Evolutionary conservation across 2,797 vertebrate genomes (phyloP), one percentile per base, ranked within the genome.

Genomic region (Sebastolobus altivelis): DNA sequence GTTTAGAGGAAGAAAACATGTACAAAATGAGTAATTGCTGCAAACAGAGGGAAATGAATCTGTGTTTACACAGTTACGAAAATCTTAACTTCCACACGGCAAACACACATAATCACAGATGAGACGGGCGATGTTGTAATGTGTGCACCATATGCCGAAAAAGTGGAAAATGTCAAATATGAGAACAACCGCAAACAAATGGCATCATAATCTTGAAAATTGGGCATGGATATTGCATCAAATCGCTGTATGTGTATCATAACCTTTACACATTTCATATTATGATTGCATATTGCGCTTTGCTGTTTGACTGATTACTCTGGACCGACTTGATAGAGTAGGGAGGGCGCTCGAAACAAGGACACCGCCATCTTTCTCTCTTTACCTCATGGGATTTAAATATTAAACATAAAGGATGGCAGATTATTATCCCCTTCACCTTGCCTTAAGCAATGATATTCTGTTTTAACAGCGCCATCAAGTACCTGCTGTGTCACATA

Each of bases 361-460:
- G 95, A 92, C 95, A 92, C 85, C 49, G 8, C 80, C 88, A 91
- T 91, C 80, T 80, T 88, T 92, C 90, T 89, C 79, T 79, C 87
- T 92, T 94, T 72, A 87, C 96, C 89, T 80, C 85, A 54, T 89
- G 89, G 94, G 95, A 95, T 95, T 97, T 93, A 92, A 93, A 90
- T 97, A 96, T 97, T 97, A 97, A 97, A 96, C 92, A 95, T 96
- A 95, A 97, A 96, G 96, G 96, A 97, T 95, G 91, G 93, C 81
- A 93, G 88, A 94, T 96, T 94, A 97, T 96, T 97, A 95, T 94
- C 96, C 89, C 91, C 93, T 87, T 97, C 96, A 97, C 96, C 95
- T 98, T 97, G 95, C 97, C 97, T 96, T 92, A 96, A 97, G 96
- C 95, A 95, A 96, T 96, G 95, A 95, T 96, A 95, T 96, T 96